Evolutionary conservation across 2,888 invertebrate species (phyloP).

Genomic region (Acanthosepion esculentum): DNA sequence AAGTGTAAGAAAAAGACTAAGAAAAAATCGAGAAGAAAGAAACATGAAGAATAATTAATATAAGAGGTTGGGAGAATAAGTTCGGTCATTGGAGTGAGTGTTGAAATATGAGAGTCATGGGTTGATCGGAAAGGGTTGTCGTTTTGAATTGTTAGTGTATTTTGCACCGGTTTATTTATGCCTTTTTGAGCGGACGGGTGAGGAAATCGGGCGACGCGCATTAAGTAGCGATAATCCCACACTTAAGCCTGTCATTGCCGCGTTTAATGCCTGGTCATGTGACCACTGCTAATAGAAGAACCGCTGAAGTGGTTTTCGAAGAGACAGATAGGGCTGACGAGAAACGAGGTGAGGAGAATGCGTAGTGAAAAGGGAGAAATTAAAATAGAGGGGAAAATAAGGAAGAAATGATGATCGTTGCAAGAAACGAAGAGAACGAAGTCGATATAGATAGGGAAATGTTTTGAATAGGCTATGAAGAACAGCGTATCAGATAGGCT

Average conservation of each 20-base stretch:
- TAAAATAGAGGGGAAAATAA: background rate
- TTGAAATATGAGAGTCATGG: background rate
- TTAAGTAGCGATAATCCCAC: constrained; percentile 16
- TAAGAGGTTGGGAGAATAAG: background rate
- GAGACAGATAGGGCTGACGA: background rate
- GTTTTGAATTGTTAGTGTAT: constrained; percentile 1
- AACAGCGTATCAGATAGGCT: background rate
- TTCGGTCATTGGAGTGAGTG: background rate
- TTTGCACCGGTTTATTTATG: constrained; percentile 33
- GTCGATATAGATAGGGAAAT: background rate
- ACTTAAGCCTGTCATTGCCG: background rate
- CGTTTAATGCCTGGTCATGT: background rate
- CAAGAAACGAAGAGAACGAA: background rate
- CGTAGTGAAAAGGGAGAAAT: background rate
- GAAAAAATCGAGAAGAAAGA: background rate
- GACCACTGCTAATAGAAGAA: background rate
- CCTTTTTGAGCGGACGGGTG: background rate
- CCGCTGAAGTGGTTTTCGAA: background rate
- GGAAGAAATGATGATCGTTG: background rate
- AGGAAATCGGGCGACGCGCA: background rate
- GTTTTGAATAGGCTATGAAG: background rate
- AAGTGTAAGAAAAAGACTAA: background rate
- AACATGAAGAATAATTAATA: background rate
- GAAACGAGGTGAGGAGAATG: background rate
- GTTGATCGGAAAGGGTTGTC: constrained; percentile 1